phyloP scores from a whole-genome alignment of 1,140 invertebrate genomes.

The Drosophila watanabei region DNA sequence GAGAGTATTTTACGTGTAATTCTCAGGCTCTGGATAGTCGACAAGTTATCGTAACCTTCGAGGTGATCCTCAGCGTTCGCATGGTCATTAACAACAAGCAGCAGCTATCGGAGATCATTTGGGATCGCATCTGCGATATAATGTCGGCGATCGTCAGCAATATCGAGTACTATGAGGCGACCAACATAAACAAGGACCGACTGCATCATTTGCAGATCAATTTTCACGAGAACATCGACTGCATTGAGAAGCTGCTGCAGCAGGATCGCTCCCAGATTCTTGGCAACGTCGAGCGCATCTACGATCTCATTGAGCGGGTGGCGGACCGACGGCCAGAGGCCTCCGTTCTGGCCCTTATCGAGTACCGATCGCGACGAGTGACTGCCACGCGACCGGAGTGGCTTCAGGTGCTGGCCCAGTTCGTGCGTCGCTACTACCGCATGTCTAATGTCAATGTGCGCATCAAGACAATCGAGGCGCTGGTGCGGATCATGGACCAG shows the following conservation, averaged over 20 bases:
- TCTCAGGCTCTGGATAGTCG: conserved; percentile 90
- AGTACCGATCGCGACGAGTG: conserved; percentile 88
- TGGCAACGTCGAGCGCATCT: conserved; percentile 90
- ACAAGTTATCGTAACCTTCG: conserved; percentile 93
- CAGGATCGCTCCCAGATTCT: conserved; percentile 87
- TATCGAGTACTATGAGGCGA: conserved; percentile 86
- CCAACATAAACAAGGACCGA: conserved; percentile 85
- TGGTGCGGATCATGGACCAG: conserved; percentile 88
- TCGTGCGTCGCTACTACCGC: conserved; percentile 90
- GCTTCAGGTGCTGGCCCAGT: conserved; percentile 88
- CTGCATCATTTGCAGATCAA: conserved; percentile 86
- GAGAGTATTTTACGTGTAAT: too few relatives aligned
- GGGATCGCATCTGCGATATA: conserved; percentile 93
- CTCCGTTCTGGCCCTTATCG: conserved; percentile 90
- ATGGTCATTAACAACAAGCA: conserved; percentile 91
- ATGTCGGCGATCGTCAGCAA: conserved; percentile 89
- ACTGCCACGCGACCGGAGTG: conserved; percentile 89
- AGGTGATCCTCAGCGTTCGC: conserved; percentile 93
- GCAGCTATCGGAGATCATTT: conserved; percentile 92
- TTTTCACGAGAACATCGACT: conserved; percentile 92
- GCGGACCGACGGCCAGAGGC: conserved; percentile 90
- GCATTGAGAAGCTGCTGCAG: conserved; percentile 91
- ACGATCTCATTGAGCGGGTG: conserved; percentile 92
- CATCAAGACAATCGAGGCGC: conserved; percentile 88
- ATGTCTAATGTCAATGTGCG: conserved; percentile 90